Evolutionary conservation across 2,888 invertebrate species (phyloP).

Genomic region (Empis livida): DNA sequence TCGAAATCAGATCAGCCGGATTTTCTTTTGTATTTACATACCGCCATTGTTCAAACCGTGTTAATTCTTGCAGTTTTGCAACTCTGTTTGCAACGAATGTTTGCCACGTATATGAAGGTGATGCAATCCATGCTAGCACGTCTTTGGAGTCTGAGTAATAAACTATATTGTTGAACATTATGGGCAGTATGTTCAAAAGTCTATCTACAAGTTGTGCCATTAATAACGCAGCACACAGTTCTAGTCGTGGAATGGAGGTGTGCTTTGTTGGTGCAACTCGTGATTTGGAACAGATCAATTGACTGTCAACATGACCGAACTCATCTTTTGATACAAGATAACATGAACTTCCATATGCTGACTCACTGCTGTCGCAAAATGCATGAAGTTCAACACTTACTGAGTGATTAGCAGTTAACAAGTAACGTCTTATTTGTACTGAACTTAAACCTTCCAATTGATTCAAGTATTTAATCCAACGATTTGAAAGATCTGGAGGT

Average conservation of each 20-base stretch:
- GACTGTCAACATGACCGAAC: neutral
- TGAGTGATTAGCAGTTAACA: neutral
- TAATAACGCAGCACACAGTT: conserved; percentile 7
- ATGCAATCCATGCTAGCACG: neutral
- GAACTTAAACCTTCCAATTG: neutral
- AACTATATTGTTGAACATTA: neutral
- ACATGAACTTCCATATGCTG: conserved; percentile 4
- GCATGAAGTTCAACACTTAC: conserved; percentile 2
- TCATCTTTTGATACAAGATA: conserved; percentile 1
- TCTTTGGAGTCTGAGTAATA: conserved; percentile 5
- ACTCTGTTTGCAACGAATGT: conserved; percentile 8
- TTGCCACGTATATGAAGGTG: conserved; percentile 5
- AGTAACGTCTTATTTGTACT: neutral
- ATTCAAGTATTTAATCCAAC: neutral
- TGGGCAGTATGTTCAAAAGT: neutral
- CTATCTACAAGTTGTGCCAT: conserved; percentile 4
- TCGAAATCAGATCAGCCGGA: conserved; percentile 4
- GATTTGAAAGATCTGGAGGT: neutral
- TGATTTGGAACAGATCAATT: conserved; percentile 7
- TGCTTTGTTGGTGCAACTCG: conserved; percentile 7
- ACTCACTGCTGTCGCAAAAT: conserved; percentile 3
- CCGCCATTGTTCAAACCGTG: conserved; percentile 3
- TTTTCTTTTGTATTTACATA: conserved; percentile 8
- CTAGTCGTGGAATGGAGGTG: conserved; percentile 5
- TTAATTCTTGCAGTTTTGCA: conserved; percentile 3